Conservation (phyloP, 1,140 invertebrate species). For the Holcopasites calliopsidis region DNA sequence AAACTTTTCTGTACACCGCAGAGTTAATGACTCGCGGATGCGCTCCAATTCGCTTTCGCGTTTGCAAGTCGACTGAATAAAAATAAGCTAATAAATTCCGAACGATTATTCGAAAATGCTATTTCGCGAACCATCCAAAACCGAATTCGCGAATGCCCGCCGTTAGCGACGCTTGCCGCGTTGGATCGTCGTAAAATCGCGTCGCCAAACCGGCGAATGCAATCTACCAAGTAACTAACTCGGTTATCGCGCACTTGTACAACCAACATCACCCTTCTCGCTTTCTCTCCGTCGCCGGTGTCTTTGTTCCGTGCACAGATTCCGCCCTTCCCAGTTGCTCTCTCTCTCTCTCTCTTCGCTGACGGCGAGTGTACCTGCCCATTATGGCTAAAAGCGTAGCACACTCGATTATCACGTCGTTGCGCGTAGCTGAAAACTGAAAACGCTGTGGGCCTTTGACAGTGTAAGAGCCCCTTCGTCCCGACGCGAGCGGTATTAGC, state of each 20-base stretch:
- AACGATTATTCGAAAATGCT: no score
- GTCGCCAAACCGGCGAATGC: conserved; percentile 73
- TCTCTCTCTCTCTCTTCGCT: conserved; percentile 29
- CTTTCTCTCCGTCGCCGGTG: conserved; percentile 46
- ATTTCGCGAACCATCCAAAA: neutral
- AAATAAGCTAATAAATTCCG: no score
- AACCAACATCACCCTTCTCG: conserved; percentile 35
- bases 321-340: neutral
- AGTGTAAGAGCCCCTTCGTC: conserved; percentile 35
- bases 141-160: neutral
- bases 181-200: conserved; percentile 67
- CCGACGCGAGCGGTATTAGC: conserved; percentile 33
- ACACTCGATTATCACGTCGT: conserved; percentile 78
- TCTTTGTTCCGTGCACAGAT: neutral
- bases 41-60: no score
- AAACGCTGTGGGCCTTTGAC: conserved; percentile 66
- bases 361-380: conserved; percentile 71
- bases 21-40: no score
- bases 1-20: no score
- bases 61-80: no score
- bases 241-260: conserved; percentile 77
- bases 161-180: conserved; percentile 49
- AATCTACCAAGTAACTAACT: conserved; percentile 78
- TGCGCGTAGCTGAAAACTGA: conserved; percentile 73
- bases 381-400: conserved; percentile 78